Evolutionary conservation across 1,140 invertebrate genomes (phyloP).

Genomic region (Eueides isabella): DNA sequence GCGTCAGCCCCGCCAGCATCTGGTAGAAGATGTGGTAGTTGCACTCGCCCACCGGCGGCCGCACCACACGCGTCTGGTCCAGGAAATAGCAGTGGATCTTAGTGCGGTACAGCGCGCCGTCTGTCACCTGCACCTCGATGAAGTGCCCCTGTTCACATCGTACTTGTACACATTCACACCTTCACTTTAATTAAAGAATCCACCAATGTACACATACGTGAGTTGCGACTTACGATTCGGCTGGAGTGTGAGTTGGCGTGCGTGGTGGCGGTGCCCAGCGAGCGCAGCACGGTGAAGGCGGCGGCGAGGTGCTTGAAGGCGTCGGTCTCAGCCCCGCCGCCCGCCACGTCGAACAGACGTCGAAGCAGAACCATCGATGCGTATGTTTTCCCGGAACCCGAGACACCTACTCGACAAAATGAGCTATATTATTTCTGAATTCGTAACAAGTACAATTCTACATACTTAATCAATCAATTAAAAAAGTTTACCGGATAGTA

Average conservation of each 20-base stretch:
- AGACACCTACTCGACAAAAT: constrained; percentile 56
- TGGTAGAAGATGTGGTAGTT: constrained; percentile 99
- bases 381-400: constrained; percentile 97
- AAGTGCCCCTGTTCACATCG: constrained; percentile 90
- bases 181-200: too few relatives aligned
- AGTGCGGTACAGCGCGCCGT: constrained; percentile 95
- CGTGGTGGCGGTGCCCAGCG: constrained; percentile 95
- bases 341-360: constrained; percentile 95
- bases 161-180: too few relatives aligned
- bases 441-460: neutral
- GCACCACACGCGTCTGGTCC: constrained; percentile 95
- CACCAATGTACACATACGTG: too few relatives aligned
- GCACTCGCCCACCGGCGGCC: constrained; percentile 92
- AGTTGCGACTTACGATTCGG: constrained; percentile 89
- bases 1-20: constrained; percentile 94
- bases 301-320: constrained; percentile 98
- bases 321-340: constrained; percentile 96
- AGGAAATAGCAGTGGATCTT: constrained; percentile 98
- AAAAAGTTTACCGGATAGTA: constrained; percentile 84
- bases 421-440: neutral
- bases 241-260: constrained; percentile 95
- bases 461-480: neutral
- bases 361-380: constrained; percentile 95
- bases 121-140: constrained; percentile 98
- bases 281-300: constrained; percentile 95